phyloP scores from a whole-genome alignment of 2,113 vertebrate genomes.

The Bubo blakistoni region DNA sequence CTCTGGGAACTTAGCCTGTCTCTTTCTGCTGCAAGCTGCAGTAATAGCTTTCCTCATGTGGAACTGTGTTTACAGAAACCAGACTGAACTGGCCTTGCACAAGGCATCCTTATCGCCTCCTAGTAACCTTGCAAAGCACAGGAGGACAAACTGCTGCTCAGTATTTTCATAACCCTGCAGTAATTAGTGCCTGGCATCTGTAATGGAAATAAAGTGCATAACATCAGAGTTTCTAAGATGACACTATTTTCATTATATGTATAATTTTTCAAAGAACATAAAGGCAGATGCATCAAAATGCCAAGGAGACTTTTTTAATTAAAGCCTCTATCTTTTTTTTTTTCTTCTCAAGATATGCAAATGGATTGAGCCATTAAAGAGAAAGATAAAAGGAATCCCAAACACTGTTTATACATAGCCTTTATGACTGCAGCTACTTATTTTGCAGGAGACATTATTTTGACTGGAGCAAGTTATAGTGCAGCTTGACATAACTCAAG shows the following conservation, averaged over 20 bases:
- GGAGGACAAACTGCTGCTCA: background rate
- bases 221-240: slow-evolving; percentile 10
- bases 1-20: rapidly evolving
- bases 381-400: slow-evolving; percentile 39
- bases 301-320: slow-evolving; percentile 53
- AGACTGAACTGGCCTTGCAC: background rate
- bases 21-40: background rate
- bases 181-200: background rate
- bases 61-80: background rate
- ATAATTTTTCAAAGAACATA: slow-evolving; percentile 49
- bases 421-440: background rate
- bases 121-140: background rate
- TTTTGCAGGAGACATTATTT: slow-evolving; percentile 12
- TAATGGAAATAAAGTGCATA: background rate
- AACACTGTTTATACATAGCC: background rate
- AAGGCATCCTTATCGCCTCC: background rate
- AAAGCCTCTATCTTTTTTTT: slow-evolving; percentile 34
- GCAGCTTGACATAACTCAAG: background rate
- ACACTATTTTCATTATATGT: slow-evolving; percentile 39
- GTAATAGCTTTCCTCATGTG: background rate
- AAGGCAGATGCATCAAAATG: slow-evolving; percentile 45
- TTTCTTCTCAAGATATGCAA: slow-evolving; percentile 41
- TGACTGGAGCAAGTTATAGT: background rate
- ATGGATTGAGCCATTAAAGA: slow-evolving; percentile 10
- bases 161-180: background rate